A percentile compares a stretch with the other conserved stretches of the same genome.
Evolutionary conservation across 1,140 invertebrate species (phyloP).

Genomic region (Drosophila funebris): DNA sequence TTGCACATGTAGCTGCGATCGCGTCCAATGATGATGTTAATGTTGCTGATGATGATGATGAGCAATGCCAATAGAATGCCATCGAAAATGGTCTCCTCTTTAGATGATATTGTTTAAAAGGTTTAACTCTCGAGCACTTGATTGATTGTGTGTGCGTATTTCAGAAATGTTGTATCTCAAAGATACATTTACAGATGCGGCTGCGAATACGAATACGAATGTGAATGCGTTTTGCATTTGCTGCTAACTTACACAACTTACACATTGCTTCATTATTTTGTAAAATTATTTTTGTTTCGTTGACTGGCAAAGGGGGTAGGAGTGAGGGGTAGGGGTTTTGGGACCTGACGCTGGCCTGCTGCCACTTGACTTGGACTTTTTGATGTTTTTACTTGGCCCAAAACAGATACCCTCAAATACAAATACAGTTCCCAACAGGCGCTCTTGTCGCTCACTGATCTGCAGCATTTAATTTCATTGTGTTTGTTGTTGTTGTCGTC

Average conservation of each 20-base stretch:
- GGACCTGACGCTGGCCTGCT: slow-evolving; percentile 24
- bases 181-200: slow-evolving; percentile 16
- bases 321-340: no score
- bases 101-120: slow-evolving; percentile 73
- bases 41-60: slow-evolving; percentile 33
- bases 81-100: slow-evolving; percentile 38
- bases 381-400: slow-evolving; percentile 77
- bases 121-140: slow-evolving; percentile 53
- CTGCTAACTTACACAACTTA: slow-evolving; percentile 52
- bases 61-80: slow-evolving; percentile 74
- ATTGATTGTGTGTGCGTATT: slow-evolving; percentile 66
- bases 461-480: slow-evolving; percentile 78
- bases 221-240: neutral
- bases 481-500: slow-evolving; percentile 50
- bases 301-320: neutral
- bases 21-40: neutral
- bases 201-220: slow-evolving; percentile 9
- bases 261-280: slow-evolving; percentile 74
- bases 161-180: slow-evolving; percentile 15
- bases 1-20: slow-evolving; percentile 37
- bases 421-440: slow-evolving; percentile 47
- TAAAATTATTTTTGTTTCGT: slow-evolving; percentile 20
- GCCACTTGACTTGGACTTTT: slow-evolving; percentile 78
- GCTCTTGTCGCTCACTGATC: slow-evolving; percentile 76
- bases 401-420: slow-evolving; percentile 40